Evolutionary conservation across 1,140 invertebrate species (phyloP).

Genomic region (Doryteuthis pealeii): DNA sequence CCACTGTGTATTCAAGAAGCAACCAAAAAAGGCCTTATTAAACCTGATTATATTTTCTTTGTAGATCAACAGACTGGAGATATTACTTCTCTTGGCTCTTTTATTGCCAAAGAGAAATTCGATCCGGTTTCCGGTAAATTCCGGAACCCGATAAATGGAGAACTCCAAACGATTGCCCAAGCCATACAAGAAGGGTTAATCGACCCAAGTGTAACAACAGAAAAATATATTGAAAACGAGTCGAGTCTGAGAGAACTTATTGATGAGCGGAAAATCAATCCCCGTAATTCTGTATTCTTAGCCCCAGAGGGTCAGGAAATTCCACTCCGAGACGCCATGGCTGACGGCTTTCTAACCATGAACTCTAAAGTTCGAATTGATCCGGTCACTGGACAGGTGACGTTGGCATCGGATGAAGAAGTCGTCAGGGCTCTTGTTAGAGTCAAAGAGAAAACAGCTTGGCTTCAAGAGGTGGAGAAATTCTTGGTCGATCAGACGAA

Average conservation of each 20-base stretch:
- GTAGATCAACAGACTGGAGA: constrained; percentile 45
- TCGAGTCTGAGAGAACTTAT: constrained; percentile 48
- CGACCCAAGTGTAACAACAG: constrained; percentile 37
- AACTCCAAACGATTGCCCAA: constrained; percentile 73
- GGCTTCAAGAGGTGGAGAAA: constrained; percentile 84
- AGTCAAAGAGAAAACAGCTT: constrained; percentile 68
- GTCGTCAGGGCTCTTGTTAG: constrained; percentile 44
- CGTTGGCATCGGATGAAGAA: constrained; percentile 45
- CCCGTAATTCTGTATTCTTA: constrained; percentile 47
- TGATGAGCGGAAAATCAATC: constrained; percentile 47
- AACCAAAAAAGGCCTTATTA: constrained; percentile 34
- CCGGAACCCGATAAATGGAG: constrained; percentile 71
- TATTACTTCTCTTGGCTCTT: constrained; percentile 39
- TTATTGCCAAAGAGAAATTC: constrained; percentile 61
- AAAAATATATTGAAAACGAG: constrained; percentile 42
- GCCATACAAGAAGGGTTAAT: constrained; percentile 78
- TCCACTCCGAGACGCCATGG: constrained; percentile 52
- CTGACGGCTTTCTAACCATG: constrained; percentile 56
- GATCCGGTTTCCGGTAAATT: constrained; percentile 73
- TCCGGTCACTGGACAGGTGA: constrained; percentile 62
- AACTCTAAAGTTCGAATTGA: constrained; percentile 75
- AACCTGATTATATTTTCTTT: constrained; percentile 46
- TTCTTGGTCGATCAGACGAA: constrained; percentile 80
- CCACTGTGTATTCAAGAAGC: constrained; percentile 64
- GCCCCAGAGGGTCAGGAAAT: constrained; percentile 48